Evolutionary conservation across 2,113 vertebrate genomes (phyloP).

Genomic region (Anser cygnoides): DNA sequence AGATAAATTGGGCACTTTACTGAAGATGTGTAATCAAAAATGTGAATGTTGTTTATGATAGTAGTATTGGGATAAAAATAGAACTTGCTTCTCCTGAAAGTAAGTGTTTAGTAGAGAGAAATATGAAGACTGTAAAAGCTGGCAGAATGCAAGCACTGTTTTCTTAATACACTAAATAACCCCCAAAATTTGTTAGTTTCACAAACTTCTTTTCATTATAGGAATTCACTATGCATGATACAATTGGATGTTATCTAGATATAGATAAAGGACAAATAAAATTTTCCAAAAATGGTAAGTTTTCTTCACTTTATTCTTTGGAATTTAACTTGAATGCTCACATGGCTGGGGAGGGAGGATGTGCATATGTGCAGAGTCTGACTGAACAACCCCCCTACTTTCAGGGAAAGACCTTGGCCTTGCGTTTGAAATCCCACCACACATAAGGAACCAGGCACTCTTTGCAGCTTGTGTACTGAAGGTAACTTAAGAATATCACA

Average conservation of each 20-base stretch:
- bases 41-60: fast-evolving
- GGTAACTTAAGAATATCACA: conserved; percentile 73
- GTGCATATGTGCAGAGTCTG: fast-evolving
- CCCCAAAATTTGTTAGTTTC: not conserved
- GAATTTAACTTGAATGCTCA: not conserved
- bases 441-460: conserved; percentile 88
- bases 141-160: not conserved
- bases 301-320: not conserved
- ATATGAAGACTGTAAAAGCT: not conserved
- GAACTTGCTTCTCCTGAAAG: not conserved
- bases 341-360: fast-evolving
- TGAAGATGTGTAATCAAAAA: not conserved
- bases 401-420: conserved; percentile 92
- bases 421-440: conserved; percentile 91
- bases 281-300: conserved; percentile 94
- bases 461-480: conserved; percentile 96
- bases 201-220: conserved; percentile 43
- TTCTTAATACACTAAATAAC: not conserved
- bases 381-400: not conserved
- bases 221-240: conserved; percentile 99
- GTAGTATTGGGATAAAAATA: not conserved
- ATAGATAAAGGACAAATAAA: conserved; percentile 85
- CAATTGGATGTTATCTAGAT: conserved; percentile 92
- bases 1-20: not conserved
- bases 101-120: not conserved